Evolutionary conservation across 1,140 invertebrate species (phyloP).

Genomic region (Sesamia nonagrioides): DNA sequence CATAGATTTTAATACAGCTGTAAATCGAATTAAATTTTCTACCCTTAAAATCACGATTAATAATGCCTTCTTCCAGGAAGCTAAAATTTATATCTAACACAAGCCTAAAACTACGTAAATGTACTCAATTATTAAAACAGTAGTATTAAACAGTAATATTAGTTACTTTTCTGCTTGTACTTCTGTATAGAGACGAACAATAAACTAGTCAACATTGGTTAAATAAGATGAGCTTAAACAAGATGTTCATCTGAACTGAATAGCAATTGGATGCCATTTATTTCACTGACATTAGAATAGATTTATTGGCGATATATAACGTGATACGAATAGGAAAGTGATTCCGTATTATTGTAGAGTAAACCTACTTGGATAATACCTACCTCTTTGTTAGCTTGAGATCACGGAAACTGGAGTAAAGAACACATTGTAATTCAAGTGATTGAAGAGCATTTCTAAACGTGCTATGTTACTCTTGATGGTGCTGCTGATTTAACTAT

Average conservation of each 20-base stretch:
- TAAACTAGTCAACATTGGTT: slow-evolving; percentile 19
- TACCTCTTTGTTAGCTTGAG: slow-evolving; percentile 12
- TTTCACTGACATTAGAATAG: slow-evolving; percentile 37
- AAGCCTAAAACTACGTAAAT: slow-evolving; percentile 12
- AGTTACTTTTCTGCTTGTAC: neutral
- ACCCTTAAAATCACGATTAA: neutral
- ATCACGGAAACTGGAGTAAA: slow-evolving; percentile 7
- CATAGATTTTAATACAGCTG: too few relatives aligned
- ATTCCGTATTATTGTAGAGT: slow-evolving; percentile 21
- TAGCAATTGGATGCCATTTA: slow-evolving; percentile 23
- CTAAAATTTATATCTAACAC: neutral
- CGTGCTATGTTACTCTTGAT: neutral
- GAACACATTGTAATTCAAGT: too few relatives aligned
- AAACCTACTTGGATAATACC: neutral
- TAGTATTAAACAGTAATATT: neutral
- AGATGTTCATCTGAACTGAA: slow-evolving; percentile 5
- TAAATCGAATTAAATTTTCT: too few relatives aligned
- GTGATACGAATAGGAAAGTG: slow-evolving; percentile 23
- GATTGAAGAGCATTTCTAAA: neutral
- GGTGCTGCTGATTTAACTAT: neutral
- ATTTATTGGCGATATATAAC: slow-evolving; percentile 18
- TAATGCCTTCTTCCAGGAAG: neutral
- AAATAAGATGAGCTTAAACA: slow-evolving; percentile 18
- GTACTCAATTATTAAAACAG: neutral
- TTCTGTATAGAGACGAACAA: neutral